These are phyloP conservation scores for Fulica atra DNA, from an alignment of 2,113 vertebrate species.

Conservation along the genomic window DNA sequence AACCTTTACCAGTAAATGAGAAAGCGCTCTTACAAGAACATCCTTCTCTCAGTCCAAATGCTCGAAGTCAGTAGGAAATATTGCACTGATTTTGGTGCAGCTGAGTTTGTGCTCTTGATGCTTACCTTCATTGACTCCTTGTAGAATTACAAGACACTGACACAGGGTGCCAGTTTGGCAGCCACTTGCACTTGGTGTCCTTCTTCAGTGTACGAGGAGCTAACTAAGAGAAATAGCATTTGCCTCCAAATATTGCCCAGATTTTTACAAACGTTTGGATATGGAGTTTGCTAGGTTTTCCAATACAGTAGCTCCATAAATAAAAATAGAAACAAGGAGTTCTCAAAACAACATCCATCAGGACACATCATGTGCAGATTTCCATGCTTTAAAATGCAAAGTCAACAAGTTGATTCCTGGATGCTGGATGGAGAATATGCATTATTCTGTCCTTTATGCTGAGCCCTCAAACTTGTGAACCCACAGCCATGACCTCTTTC, in stretches of 20 bases:
- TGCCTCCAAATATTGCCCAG: not conserved
- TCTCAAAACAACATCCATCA: not conserved
- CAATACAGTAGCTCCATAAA: not conserved
- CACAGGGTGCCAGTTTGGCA: not conserved
- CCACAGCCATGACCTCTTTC: not conserved
- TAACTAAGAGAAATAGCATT: not conserved
- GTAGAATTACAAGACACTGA: not conserved
- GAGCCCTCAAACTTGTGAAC: not conserved
- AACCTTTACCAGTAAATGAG: not conserved
- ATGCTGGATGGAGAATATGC: not conserved
- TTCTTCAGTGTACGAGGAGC: not conserved
- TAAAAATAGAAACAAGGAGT: not conserved
- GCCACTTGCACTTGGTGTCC: not conserved
- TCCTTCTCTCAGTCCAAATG: fast-evolving
- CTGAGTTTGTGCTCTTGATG: not conserved
- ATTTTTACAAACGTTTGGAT: not conserved
- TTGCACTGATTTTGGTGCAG: not conserved
- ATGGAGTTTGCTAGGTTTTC: not conserved
- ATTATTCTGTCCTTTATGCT: not conserved
- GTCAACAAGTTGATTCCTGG: not conserved
- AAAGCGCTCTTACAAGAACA: not conserved
- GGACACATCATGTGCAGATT: not conserved
- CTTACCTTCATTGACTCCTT: not conserved
- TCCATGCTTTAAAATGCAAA: not conserved
- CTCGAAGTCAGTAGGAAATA: not conserved